phyloP scores from a whole-genome alignment of 2,113 vertebrate species.

The Myiozetetes cayanensis region DNA sequence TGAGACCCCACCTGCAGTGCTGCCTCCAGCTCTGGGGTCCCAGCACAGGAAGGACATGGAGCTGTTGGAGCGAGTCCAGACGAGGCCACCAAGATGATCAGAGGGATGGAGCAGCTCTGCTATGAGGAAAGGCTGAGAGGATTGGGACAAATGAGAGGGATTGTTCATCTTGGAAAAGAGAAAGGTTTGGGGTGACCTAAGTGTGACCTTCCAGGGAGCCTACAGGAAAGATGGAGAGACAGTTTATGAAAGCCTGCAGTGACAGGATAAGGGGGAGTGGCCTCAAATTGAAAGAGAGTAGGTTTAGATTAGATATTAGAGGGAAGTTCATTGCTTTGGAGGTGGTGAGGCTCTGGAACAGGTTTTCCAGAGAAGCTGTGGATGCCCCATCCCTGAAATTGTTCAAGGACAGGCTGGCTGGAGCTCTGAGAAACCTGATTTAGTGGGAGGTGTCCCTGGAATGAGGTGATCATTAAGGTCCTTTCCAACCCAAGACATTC shows the following conservation, averaged over 20 bases:
- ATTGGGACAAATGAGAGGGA: not conserved
- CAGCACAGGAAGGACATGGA: not conserved
- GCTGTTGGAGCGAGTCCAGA: not conserved
- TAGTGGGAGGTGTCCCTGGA: not conserved
- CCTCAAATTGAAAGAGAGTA: not conserved
- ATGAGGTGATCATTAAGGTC: not conserved
- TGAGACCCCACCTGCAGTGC: not conserved
- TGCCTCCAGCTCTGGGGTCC: not conserved
- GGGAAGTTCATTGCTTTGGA: fast-evolving
- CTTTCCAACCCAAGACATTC: not conserved
- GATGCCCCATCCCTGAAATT: fast-evolving
- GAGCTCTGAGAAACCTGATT: fast-evolving
- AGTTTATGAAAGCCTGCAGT: fast-evolving
- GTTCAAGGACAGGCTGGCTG: not conserved
- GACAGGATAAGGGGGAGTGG: fast-evolving
- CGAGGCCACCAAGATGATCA: not conserved
- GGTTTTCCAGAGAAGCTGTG: fast-evolving
- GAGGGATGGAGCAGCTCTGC: not conserved
- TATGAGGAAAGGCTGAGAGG: not conserved
- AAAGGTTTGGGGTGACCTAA: fast-evolving
- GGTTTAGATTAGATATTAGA: not conserved
- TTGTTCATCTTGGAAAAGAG: fast-evolving
- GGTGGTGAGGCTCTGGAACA: fast-evolving
- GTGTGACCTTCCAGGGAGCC: fast-evolving
- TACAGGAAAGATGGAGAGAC: not conserved